Evolutionary conservation across 2,888 invertebrate genomes (phyloP).

Genomic region (Erpobdella octoculata): DNA sequence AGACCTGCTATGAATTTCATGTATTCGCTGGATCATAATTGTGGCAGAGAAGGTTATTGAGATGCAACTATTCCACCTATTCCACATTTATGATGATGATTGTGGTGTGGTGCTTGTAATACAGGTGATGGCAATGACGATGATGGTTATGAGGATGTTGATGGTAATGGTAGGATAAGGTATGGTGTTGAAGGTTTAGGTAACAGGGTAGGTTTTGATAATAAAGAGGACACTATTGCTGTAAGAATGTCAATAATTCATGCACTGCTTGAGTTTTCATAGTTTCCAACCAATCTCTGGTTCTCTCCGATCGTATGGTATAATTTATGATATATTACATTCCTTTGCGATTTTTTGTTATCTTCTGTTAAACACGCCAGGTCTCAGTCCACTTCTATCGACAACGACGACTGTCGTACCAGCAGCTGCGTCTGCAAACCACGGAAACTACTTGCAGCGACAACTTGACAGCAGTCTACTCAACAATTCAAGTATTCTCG

Average conservation of each 20-base stretch:
- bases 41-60: background rate
- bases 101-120: too few species aligned
- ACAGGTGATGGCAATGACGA: too few species aligned
- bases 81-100: too few species aligned
- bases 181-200: background rate
- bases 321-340: too few species aligned
- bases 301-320: too few species aligned
- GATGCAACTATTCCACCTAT: too few species aligned
- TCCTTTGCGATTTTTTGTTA: background rate
- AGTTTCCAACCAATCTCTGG: too few species aligned
- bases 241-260: too few species aligned
- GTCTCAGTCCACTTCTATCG: background rate
- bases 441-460: constrained; percentile 1
- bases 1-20: constrained; percentile 6
- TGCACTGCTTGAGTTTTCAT: too few species aligned
- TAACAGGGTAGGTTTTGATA: too few species aligned
- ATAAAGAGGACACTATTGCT: too few species aligned
- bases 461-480: background rate
- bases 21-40: background rate
- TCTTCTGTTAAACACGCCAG: background rate
- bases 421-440: background rate
- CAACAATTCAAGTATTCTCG: constrained; percentile 1
- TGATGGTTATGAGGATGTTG: background rate
- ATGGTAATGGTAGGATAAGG: background rate
- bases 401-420: background rate